phyloP scores from a whole-genome alignment of 92 coral and sea anemone genomes.

The Parazoanthus atlanticus region DNA sequence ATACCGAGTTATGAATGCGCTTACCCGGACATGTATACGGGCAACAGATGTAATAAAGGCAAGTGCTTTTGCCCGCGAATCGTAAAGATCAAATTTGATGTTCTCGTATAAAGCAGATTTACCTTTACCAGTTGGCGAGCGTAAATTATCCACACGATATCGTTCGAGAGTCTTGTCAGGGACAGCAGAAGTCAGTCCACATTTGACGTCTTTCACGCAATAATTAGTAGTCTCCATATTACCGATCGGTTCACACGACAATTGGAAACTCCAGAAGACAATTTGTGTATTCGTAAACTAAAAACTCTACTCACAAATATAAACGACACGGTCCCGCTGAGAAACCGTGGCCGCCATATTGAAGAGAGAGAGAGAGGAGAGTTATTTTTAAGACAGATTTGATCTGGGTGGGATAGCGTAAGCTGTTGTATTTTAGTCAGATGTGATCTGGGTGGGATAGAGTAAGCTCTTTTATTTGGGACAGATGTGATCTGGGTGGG shows the following conservation, averaged over 20 bases:
- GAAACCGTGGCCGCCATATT: neutral
- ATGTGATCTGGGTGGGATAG: too few species aligned
- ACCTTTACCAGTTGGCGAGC: slow-evolving; percentile 4
- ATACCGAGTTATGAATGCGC: neutral
- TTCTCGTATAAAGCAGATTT: neutral
- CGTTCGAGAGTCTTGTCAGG: slow-evolving; percentile 14
- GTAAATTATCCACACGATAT: neutral
- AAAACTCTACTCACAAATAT: neutral
- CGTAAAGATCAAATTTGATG: neutral
- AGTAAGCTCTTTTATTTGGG: too few species aligned
- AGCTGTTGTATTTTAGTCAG: too few species aligned
- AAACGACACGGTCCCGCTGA: neutral
- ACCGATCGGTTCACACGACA: neutral
- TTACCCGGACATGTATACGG: neutral
- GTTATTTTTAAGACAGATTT: too few species aligned
- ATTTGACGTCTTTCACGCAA: neutral
- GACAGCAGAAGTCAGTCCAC: neutral
- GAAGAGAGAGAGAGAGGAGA: too few species aligned
- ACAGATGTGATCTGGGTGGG: too few species aligned
- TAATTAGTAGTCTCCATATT: neutral
- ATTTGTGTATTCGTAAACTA: neutral
- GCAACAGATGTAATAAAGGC: neutral
- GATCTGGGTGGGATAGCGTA: too few species aligned
- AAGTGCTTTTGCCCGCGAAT: neutral
- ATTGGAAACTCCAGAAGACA: neutral